Evolutionary conservation across 53 echinoderm and acorn worm species (phyloP), one percentile per base, ranked within the genome.

Genomic region (Antedon mediterranea): DNA sequence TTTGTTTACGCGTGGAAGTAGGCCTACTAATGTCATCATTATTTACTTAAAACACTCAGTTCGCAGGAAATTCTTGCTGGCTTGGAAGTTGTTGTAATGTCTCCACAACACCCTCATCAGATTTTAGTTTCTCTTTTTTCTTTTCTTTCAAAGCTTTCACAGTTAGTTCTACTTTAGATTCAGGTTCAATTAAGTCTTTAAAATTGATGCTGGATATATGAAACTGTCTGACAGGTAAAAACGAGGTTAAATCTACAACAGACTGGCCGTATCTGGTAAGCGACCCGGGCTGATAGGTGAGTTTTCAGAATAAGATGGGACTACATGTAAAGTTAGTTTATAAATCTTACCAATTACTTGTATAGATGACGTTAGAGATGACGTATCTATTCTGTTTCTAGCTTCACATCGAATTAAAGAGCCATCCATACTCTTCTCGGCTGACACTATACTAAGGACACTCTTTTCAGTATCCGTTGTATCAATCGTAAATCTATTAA

Each of bases 141-240:
- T 86, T 88, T 73, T 92, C 89, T 71, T 93, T 93, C 76, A 98
- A 75, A 34, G 85, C 89, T 79, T 98, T 98, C 30, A 98, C 98
- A 0, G 98, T 88, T 37, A 82, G 79, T 80, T 98, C 98, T 18
- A 93, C 85, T 78, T 98, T 98, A 28, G 90, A 88, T 71, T 98
- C 92, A 0, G 89, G 79, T 29, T 91, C 97, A 18, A 84, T 89
- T 0, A 89, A 86, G 73, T 98, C 98, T 78, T 88, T 88, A 43
- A 32, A 33, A 7, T 23, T 43, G 6, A 33, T 11, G n/a, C 73
- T 33, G 29, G 84, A 84, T 44, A 78, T 84, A 44, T 88, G 88
- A 37, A 88, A 74, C 34, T 80, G 73, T 8, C 87, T 83, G 11
- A 34, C 73, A 11, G 9, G 57, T 57, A 57, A 57, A 57, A 57